A percentile compares a stretch with the other conserved stretches of the same genome.
phyloP scores from a whole-genome alignment of 53 echinoderm and acorn worm genomes.

The Pentamera pediparva region DNA sequence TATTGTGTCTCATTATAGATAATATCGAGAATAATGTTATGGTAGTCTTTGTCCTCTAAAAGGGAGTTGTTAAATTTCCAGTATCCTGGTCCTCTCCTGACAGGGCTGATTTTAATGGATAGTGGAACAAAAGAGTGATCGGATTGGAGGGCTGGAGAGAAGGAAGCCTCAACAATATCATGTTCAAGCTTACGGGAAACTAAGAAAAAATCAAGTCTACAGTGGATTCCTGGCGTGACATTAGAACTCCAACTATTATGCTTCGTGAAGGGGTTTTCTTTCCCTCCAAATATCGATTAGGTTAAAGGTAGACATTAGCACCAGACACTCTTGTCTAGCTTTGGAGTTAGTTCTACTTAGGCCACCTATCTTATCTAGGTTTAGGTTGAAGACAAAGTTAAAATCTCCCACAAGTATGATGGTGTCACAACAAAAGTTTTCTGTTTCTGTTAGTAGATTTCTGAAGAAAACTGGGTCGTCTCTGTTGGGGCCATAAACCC shows the following conservation, averaged over 20 bases:
- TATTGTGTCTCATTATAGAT: too few species aligned
- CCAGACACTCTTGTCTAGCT: background rate
- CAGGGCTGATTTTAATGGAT: background rate
- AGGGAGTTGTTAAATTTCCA: background rate
- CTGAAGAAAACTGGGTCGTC: too few species aligned
- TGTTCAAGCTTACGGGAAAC: background rate
- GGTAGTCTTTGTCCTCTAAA: too few species aligned
- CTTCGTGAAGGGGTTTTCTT: background rate
- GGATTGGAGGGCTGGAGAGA: background rate
- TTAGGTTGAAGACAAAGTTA: background rate
- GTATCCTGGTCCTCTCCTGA: background rate
- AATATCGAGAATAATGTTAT: too few species aligned
- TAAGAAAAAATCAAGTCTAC: conserved; percentile 10
- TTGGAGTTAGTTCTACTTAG: background rate
- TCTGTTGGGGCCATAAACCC: too few species aligned
- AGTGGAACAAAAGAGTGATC: background rate
- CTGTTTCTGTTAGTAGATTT: too few species aligned
- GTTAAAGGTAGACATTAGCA: background rate
- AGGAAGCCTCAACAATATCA: background rate
- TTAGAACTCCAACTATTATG: conserved; percentile 6
- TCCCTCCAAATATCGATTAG: conserved; percentile 32
- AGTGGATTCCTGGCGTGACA: background rate
- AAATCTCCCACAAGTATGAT: too few species aligned
- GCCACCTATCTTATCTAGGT: background rate
- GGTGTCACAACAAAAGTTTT: too few species aligned